Evolutionary conservation across 1,140 invertebrate genomes (phyloP), one percentile per base, ranked within the genome.

Genomic region (Chymomyza costata): DNA sequence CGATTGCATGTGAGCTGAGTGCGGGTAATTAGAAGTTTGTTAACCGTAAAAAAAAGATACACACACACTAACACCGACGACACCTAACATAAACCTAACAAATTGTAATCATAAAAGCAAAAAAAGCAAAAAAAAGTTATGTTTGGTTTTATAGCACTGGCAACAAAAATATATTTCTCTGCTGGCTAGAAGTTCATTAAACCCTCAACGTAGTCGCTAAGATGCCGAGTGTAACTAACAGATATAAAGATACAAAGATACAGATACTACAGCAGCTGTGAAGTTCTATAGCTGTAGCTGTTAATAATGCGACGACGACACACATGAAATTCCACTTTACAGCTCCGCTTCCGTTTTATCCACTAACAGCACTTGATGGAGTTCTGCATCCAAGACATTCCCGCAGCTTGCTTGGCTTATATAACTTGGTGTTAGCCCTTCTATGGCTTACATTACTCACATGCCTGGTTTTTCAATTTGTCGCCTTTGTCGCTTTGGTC

Each of bases 1-100:
- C 39, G 55, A 58, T 68, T 57, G 69, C 69, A 73, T 67, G 69
- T 48, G 11, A 34, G 58, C 44, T 45, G 45, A n/a, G n/a, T n/a
- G 37, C 53, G 17, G 59, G 60, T 59, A 74, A 74, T 74, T 74
- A 74, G 60, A 68, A 74, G 69, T 74, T 74, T 74, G 69, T 74
- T 74, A 64, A 64, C 69, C 70, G 76, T 14, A 34, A 34, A 13
- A 45, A 69, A 55, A 31, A 31, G 35, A 50, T 40, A n/a, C 41
- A 41, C 32, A 34, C 37, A 41, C 41, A 31, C 7, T 44, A 54
- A n/a, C 19, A 40, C 15, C 45, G 34, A 6, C 18, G 44, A 28
- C 25, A 35, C 43, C 28, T 38, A 45, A 44, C 31, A 13, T 51
- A 54, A 57, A 64, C 51, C 56, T 65, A 76, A 68, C 64, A 50